Percentiles rank a stretch among this genome's conserved stretches.
phyloP scores from a whole-genome alignment of 2,113 vertebrate genomes.

The Dipodomys merriami region DNA sequence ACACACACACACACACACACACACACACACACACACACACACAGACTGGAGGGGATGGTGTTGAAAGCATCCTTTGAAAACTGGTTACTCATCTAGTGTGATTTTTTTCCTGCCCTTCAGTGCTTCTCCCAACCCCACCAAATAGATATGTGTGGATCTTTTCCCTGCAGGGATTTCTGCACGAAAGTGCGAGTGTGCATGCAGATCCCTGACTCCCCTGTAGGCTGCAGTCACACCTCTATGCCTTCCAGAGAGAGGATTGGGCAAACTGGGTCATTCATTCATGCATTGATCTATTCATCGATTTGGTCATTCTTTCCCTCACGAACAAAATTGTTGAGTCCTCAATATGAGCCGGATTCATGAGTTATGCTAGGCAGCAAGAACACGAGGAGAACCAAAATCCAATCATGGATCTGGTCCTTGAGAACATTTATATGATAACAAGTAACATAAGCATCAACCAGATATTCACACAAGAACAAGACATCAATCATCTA shows the following conservation, averaged over 20 bases:
- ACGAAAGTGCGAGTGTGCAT: not conserved
- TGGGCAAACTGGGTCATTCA: not conserved
- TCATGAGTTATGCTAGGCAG: too few relatives aligned
- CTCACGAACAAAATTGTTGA: not conserved
- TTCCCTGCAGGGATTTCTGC: not conserved
- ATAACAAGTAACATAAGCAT: not conserved
- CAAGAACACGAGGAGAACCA: not conserved
- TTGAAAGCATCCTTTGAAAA: slow-evolving; percentile 73
- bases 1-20: too few relatives aligned
- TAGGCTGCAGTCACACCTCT: too few relatives aligned
- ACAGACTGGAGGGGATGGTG: not conserved
- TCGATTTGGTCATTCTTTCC: not conserved
- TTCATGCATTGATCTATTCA: not conserved
- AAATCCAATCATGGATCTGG: not conserved
- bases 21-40: too few relatives aligned
- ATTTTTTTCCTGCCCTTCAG: not conserved
- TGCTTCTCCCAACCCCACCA: not conserved
- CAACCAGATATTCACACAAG: not conserved
- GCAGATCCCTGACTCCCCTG: not conserved
- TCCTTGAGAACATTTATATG: not conserved
- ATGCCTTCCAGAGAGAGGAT: rapidly evolving
- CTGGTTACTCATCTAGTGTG: slow-evolving; percentile 68
- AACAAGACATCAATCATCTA: not conserved
- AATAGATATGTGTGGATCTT: not conserved
- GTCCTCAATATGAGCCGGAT: not conserved